A percentile compares a stretch with the other conserved stretches of the same genome.
Evolutionary conservation across 2,113 vertebrate species (phyloP).

Genomic region (Pelusios castaneus): DNA sequence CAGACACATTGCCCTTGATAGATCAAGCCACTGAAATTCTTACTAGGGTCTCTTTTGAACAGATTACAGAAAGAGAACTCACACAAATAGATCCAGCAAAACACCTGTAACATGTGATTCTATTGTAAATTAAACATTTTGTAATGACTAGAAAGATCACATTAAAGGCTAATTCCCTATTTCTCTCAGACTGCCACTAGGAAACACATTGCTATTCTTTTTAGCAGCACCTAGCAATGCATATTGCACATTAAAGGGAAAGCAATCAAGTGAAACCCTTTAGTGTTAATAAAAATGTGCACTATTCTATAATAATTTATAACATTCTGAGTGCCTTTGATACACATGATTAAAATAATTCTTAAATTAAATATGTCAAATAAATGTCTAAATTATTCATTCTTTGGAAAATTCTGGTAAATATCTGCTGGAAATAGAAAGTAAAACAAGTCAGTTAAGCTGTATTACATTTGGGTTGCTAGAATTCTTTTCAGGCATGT

Average conservation of each 20-base stretch:
- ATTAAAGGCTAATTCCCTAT: constrained; percentile 31
- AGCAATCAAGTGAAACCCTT: neutral
- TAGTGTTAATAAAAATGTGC: neutral
- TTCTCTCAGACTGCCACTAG: constrained; percentile 36
- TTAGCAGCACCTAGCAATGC: constrained; percentile 9
- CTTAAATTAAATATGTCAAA: neutral
- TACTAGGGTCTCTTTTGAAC: constrained; percentile 1
- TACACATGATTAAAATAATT: neutral
- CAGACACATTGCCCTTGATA: neutral
- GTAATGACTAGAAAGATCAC: constrained; percentile 53
- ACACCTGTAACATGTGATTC: constrained; percentile 56
- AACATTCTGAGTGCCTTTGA: neutral
- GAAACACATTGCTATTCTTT: constrained; percentile 32
- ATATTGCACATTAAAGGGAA: constrained; percentile 5
- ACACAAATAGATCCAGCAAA: constrained; percentile 35
- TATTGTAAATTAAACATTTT: constrained; percentile 44
- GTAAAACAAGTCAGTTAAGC: constrained; percentile 6
- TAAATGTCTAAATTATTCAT: neutral
- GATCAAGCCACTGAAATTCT: constrained; percentile 14
- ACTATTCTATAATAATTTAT: neutral
- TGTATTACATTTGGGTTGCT: neutral
- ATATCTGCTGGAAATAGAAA: constrained; percentile 10
- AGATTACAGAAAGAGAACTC: neutral
- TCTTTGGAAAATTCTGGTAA: neutral
- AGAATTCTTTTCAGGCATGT: neutral